Evolutionary conservation across 2,797 vertebrate species (phyloP).

Genomic region (Myoxocephalus aenaeus): DNA sequence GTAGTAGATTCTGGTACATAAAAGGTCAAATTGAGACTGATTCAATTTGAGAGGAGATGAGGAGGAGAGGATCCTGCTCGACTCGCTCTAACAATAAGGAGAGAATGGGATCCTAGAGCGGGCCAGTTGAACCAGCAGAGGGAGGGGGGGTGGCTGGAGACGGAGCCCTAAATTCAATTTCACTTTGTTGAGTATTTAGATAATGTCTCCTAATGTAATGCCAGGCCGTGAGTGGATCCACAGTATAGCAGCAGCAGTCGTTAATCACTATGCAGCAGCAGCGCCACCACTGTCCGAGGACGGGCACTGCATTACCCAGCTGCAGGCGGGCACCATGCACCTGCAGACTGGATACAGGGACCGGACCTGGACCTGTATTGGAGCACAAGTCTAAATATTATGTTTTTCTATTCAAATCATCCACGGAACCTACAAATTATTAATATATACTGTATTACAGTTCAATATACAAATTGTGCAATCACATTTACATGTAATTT

Average conservation of each 20-base stretch:
- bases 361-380: slow-evolving; percentile 20
- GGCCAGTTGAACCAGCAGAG: slow-evolving; percentile 68
- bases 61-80: slow-evolving; percentile 73
- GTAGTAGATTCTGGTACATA: slow-evolving; percentile 77
- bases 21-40: slow-evolving; percentile 84
- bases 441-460: not conserved
- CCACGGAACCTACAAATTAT: not conserved
- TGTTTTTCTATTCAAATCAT: not conserved
- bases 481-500: not conserved
- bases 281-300: slow-evolving; percentile 73
- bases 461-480: not conserved
- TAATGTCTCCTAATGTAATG: slow-evolving; percentile 82
- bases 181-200: slow-evolving; percentile 84
- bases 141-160: slow-evolving; percentile 14
- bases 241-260: slow-evolving; percentile 36
- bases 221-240: slow-evolving; percentile 63
- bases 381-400: not conserved
- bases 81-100: slow-evolving; percentile 77
- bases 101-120: slow-evolving; percentile 77
- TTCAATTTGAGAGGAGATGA: slow-evolving; percentile 83
- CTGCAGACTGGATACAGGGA: slow-evolving; percentile 21
- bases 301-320: slow-evolving; percentile 44
- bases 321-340: slow-evolving; percentile 22
- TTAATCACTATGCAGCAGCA: slow-evolving; percentile 77
- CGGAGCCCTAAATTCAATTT: slow-evolving; percentile 80